These are phyloP conservation scores for Cyphomyrus discorhynchus DNA, from an alignment of 2,113 vertebrate species.

Conservation along the genomic window DNA sequence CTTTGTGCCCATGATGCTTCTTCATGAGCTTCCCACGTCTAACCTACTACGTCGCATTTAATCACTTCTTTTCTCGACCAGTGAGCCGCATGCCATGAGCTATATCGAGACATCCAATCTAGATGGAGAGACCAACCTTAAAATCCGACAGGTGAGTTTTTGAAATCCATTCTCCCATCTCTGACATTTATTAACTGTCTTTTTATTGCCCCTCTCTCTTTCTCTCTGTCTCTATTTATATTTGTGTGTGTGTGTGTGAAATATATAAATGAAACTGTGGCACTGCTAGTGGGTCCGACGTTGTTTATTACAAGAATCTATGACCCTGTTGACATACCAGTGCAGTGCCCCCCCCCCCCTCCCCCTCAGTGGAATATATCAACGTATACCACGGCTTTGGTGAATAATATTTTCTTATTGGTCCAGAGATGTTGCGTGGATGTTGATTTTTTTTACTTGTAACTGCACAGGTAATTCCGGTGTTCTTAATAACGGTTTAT, in stretches of 20 bases:
- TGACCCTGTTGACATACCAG: background rate
- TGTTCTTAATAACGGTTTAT: background rate
- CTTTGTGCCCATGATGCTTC: background rate
- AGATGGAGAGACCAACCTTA: constrained; percentile 97
- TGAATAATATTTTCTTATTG: background rate
- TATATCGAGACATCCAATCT: constrained; percentile 98
- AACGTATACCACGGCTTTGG: background rate
- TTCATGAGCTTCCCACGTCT: constrained; percentile 1
- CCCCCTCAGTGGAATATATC: background rate
- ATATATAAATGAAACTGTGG: background rate
- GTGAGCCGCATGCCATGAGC: constrained; percentile 97
- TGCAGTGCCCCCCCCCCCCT: background rate
- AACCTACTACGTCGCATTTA: constrained; percentile 13
- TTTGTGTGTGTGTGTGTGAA: background rate
- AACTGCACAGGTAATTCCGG: background rate
- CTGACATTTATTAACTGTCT: background rate
- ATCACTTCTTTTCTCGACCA: constrained; percentile 47
- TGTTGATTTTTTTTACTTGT: background rate
- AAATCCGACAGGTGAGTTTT: constrained; percentile 88
- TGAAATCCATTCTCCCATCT: background rate
- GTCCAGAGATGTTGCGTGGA: background rate
- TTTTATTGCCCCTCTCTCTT: background rate
- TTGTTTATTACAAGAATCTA: background rate
- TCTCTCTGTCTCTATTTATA: background rate
- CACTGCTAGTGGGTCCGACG: too few species aligned